phyloP scores from a whole-genome alignment of 2,113 vertebrate genomes.

The Lophura nycthemera region DNA sequence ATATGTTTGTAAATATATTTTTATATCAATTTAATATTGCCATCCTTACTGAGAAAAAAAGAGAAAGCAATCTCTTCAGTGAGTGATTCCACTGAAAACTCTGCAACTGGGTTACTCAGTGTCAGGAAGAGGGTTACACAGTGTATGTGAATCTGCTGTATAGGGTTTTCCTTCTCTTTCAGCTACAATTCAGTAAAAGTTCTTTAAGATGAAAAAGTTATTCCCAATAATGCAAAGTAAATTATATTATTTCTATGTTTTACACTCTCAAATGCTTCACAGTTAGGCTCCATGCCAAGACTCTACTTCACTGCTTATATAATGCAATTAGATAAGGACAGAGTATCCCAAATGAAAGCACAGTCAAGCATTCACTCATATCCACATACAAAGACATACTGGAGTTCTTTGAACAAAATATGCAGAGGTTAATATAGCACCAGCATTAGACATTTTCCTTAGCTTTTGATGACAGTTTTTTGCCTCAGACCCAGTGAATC shows the following conservation, averaged over 20 bases:
- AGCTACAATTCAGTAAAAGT: constrained; percentile 30
- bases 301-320: not conserved
- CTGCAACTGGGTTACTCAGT: not conserved
- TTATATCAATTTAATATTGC: not conserved
- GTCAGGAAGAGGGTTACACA: not conserved
- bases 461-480: not conserved
- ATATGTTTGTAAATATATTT: not conserved
- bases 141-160: not conserved
- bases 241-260: constrained; percentile 7
- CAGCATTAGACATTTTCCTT: not conserved
- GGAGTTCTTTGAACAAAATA: not conserved
- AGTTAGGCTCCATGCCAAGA: not conserved
- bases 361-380: not conserved
- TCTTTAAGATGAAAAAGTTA: constrained; percentile 39
- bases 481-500: not conserved
- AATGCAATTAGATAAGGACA: not conserved
- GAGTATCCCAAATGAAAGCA: not conserved
- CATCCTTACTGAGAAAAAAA: not conserved
- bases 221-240: constrained; percentile 45
- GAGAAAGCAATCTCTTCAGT: not conserved
- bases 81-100: not conserved
- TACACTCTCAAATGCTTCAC: not conserved
- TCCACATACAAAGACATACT: rapidly evolving
- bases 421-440: not conserved
- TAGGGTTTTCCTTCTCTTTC: not conserved